Evolutionary conservation across 1,140 invertebrate genomes (phyloP).

Genomic region (Contarinia nasturtii): DNA sequence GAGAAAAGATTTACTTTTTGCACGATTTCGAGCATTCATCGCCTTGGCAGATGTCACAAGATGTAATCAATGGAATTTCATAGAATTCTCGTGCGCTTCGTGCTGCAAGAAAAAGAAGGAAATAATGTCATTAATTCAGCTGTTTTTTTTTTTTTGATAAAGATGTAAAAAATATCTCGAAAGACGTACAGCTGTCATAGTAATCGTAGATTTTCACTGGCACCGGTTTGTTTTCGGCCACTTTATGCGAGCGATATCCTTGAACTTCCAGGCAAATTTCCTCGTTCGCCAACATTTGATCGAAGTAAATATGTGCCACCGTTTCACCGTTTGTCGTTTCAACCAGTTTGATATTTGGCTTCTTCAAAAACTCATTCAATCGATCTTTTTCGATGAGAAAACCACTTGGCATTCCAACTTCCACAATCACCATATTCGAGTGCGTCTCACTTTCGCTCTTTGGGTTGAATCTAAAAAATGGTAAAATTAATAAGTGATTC

Average conservation of each 20-base stretch:
- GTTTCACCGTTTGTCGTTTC: constrained; percentile 53
- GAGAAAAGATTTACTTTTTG: neutral
- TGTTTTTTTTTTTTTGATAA: no score
- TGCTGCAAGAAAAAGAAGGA: constrained; percentile 22
- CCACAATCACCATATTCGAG: constrained; percentile 66
- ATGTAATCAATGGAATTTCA: constrained; percentile 36
- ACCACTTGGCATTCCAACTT: constrained; percentile 60
- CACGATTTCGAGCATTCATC: constrained; percentile 32
- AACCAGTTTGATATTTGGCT: neutral
- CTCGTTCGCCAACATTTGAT: constrained; percentile 36
- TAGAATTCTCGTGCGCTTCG: constrained; percentile 56
- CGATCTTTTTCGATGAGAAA: neutral
- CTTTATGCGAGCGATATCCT: constrained; percentile 57
- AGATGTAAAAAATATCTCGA: neutral
- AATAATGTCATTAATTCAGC: no score
- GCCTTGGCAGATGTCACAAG: constrained; percentile 60
- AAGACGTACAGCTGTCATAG: constrained; percentile 59
- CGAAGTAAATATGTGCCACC: constrained; percentile 59
- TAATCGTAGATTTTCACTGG: constrained; percentile 71
- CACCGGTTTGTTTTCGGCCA: constrained; percentile 64
- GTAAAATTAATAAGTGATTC: neutral
- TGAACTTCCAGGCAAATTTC: constrained; percentile 59
- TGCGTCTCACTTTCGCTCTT: neutral
- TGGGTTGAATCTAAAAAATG: neutral
- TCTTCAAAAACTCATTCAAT: neutral